These are phyloP conservation scores for Platerodrilus igneus DNA, from an alignment of 2,888 invertebrate genomes.

Conservation along the genomic window DNA sequence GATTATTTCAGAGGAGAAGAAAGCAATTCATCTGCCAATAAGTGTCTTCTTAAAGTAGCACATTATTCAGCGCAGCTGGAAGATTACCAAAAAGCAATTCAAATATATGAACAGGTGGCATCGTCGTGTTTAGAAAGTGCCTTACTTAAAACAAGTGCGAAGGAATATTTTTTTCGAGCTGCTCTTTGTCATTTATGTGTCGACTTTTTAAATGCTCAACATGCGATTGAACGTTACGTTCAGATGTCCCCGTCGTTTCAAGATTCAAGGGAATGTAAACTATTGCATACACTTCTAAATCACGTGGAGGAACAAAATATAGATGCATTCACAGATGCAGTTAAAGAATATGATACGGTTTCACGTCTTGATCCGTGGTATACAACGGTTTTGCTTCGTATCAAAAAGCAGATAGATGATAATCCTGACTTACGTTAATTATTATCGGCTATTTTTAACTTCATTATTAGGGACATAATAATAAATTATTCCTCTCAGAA, in stretches of 20 bases:
- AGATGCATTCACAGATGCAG: conserved; percentile 91
- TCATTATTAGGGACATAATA: not conserved
- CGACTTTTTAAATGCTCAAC: conserved; percentile 89
- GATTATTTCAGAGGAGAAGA: conserved; percentile 97
- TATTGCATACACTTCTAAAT: conserved; percentile 78
- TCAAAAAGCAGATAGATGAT: conserved; percentile 83
- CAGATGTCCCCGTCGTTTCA: conserved; percentile 93
- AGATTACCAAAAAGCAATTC: conserved; percentile 94
- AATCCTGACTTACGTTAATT: conserved; percentile 77
- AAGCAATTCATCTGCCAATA: conserved; percentile 95
- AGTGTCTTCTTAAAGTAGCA: conserved; percentile 95
- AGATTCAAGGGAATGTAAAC: conserved; percentile 92
- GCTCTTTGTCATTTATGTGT: conserved; percentile 94
- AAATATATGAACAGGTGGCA: conserved; percentile 94
- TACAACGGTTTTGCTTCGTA: conserved; percentile 87
- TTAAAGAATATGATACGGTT: conserved; percentile 94
- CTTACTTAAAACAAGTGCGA: conserved; percentile 94
- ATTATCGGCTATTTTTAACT: not conserved
- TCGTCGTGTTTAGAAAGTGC: conserved; percentile 89
- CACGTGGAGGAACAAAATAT: conserved; percentile 93
- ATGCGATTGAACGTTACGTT: conserved; percentile 89
- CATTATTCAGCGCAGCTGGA: conserved; percentile 95
- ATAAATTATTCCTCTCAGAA: too few species aligned
- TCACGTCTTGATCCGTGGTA: conserved; percentile 96
- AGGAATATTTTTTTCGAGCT: conserved; percentile 97